Evolutionary conservation across 1,140 invertebrate species (phyloP).

Genomic region (Eriocheir sinensis): DNA sequence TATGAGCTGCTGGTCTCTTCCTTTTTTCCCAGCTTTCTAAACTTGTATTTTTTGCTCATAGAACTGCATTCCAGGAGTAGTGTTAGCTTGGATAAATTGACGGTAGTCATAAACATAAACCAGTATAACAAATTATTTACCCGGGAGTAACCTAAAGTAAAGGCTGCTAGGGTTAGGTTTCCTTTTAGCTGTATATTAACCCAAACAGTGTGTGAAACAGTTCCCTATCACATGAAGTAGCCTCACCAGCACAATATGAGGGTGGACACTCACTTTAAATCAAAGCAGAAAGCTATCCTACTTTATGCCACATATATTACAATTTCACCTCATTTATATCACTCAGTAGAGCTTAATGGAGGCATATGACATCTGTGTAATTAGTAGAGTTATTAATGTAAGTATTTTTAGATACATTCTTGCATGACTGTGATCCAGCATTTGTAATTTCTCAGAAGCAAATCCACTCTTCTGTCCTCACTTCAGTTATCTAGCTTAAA

Average conservation of each 20-base stretch:
- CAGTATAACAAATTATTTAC: neutral
- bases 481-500: too few species aligned
- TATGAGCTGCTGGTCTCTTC: too few species aligned
- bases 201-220: neutral
- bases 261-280: constrained; percentile 23
- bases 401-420: neutral
- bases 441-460: too few species aligned
- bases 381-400: neutral
- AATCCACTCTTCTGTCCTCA: too few species aligned
- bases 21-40: neutral
- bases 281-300: neutral
- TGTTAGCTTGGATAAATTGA: neutral
- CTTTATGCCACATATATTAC: neutral
- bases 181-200: neutral
- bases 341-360: neutral
- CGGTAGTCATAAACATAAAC: neutral
- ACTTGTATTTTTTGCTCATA: constrained; percentile 28
- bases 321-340: neutral
- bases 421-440: neutral
- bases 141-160: neutral
- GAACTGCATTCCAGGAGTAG: constrained; percentile 47
- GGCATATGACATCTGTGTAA: neutral
- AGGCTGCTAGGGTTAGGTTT: neutral
- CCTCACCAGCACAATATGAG: neutral
- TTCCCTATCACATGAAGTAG: neutral